Conservation (phyloP, 2,797 vertebrate genomes). For the Lycodopsis pacificus region DNA sequence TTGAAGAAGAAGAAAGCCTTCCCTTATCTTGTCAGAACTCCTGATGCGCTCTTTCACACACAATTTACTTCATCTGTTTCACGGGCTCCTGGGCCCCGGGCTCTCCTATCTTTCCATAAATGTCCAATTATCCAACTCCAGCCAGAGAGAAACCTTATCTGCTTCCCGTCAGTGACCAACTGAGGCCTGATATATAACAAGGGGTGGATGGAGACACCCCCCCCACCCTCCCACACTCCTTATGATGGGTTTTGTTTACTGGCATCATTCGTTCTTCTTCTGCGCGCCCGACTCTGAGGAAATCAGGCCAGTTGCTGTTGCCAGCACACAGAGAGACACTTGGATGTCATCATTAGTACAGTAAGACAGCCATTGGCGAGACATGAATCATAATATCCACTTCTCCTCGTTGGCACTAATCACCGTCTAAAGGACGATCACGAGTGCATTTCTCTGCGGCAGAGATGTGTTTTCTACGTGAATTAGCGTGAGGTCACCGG, state of each 20-base stretch:
- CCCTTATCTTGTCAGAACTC: conserved; percentile 81
- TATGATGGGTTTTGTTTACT: conserved; percentile 35
- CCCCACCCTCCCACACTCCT: background rate
- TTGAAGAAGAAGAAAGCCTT: conserved; percentile 70
- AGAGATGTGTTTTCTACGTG: conserved; percentile 20
- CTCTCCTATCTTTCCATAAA: conserved; percentile 82
- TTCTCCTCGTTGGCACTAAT: conserved; percentile 50
- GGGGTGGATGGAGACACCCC: conserved; percentile 61
- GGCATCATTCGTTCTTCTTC: conserved; percentile 12
- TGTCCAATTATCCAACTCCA: conserved; percentile 83
- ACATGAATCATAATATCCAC: conserved; percentile 61
- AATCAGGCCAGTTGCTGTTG: conserved; percentile 47
- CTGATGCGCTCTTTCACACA: conserved; percentile 82
- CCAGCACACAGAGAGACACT: conserved; percentile 18
- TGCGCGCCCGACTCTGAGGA: conserved; percentile 13
- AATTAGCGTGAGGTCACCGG: conserved; percentile 46
- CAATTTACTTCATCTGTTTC: conserved; percentile 80
- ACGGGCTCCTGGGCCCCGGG: conserved; percentile 77
- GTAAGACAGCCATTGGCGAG: conserved; percentile 47
- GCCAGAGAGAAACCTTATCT: conserved; percentile 80
- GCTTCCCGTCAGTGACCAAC: conserved; percentile 78
- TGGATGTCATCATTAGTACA: conserved; percentile 53
- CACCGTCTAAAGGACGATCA: conserved; percentile 47
- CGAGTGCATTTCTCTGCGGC: conserved; percentile 12
- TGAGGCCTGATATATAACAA: conserved; percentile 67